Percentiles rank a stretch among this genome's conserved stretches.
Evolutionary conservation across 1,140 invertebrate genomes (phyloP).

Genomic region (Drosophila paulistorum): DNA sequence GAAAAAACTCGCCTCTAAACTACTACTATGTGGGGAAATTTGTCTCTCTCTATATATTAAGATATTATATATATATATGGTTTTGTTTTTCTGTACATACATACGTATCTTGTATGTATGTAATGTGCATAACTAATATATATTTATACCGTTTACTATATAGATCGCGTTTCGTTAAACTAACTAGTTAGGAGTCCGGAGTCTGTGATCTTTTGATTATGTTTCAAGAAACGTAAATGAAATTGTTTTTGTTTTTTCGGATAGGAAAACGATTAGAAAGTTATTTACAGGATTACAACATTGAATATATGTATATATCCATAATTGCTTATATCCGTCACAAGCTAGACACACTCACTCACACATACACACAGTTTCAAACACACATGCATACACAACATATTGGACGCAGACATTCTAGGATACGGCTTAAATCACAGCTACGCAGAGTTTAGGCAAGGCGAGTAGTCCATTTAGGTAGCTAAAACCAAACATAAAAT

Average conservation of each 20-base stretch:
- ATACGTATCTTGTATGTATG: slow-evolving; percentile 21
- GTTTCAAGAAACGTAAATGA: slow-evolving; percentile 22
- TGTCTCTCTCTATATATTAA: slow-evolving; percentile 17
- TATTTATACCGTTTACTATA: background rate
- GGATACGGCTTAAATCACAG: slow-evolving; percentile 66
- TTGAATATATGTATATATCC: slow-evolving; percentile 9
- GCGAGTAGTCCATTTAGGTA: slow-evolving; percentile 56
- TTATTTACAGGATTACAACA: slow-evolving; percentile 9
- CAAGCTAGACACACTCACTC: background rate
- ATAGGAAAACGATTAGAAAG: slow-evolving; percentile 5
- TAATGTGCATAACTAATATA: slow-evolving; percentile 19
- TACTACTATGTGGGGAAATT: slow-evolving; percentile 47
- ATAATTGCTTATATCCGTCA: slow-evolving; percentile 8
- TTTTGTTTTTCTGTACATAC: slow-evolving; percentile 23
- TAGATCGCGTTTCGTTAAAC: slow-evolving; percentile 17
- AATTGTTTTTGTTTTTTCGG: background rate
- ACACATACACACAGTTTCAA: background rate
- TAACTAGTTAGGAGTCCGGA: slow-evolving; percentile 38
- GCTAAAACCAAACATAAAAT: slow-evolving; percentile 21
- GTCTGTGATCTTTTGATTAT: slow-evolving; percentile 58
- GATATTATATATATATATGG: background rate
- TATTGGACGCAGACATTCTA: slow-evolving; percentile 25
- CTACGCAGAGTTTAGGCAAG: slow-evolving; percentile 76
- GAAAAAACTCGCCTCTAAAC: slow-evolving; percentile 35
- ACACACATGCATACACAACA: background rate